Base-by-base conservation (phyloP, 2,113 vertebrate species). In the Stegostoma tigrinum region DNA sequence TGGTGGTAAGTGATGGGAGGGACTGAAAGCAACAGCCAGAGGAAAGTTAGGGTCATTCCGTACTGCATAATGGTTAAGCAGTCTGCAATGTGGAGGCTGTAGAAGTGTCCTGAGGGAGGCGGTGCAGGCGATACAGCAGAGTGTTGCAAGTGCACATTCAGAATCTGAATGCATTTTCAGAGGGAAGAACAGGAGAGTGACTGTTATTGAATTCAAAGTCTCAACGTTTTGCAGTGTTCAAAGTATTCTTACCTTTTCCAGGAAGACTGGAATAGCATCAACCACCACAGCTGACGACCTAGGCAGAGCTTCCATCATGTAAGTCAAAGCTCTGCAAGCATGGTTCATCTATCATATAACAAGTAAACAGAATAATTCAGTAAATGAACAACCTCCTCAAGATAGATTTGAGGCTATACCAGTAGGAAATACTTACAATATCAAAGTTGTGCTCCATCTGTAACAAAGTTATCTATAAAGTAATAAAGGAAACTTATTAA, bases 361-460 rank as follows among this genome's bases (percentile, higher is more conserved):
- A 93, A 87, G 83, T 91, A 94, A 89, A 89, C 0, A 96, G 7
- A 38, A 68, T 66, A 96, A 21, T 48, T 90, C 10, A 68, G n/a
- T 70, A 42, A 96, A 61, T 89, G 10, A 93, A 90, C 19, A 68
- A 96, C 8, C 45, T 34, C 8, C 66, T 48, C 34, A 52, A 48
- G 30, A 48, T 68, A 72, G 21, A 52, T 52, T 64, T 83, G 55
- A 94, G 96, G 17, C 23, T 30, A 30, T 0, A 2, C 23, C 45
- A 95, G 64, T 27, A 1, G 38, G 14, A 96, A 97, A 95, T 96
- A 99, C 99, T 99, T 97, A 99, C 99, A 98, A 99, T 99, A 97
- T 99, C 99, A 96, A 99, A 99, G 97, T 99, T 99, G 98, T 99
- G 99, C 96, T 99, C 99, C 99, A 99, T 99, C 97, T 99, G 99